Percentiles rank a stretch among this genome's conserved stretches.
Evolutionary conservation across 2,888 invertebrate species (phyloP).

Genomic region (Cheilosia impressa): DNA sequence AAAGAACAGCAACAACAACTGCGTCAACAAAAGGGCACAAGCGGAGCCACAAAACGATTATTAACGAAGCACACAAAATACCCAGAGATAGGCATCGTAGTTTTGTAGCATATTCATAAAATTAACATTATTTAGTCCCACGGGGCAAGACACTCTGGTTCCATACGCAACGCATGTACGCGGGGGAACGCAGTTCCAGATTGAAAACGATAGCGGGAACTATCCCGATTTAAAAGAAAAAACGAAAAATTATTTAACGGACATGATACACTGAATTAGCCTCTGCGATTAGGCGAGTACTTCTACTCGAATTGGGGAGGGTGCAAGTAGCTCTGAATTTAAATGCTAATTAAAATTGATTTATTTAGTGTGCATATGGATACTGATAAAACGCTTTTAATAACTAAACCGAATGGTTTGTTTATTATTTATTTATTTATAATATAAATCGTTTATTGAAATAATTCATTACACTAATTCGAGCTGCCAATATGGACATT

Average conservation of each 20-base stretch:
- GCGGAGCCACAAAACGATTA: slow-evolving; percentile 63
- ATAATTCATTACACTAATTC: no score
- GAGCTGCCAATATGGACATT: no score
- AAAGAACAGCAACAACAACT: slow-evolving; percentile 19
- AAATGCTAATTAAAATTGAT: background rate
- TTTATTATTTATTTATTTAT: background rate
- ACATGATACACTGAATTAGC: background rate
- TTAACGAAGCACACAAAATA: slow-evolving; percentile 72
- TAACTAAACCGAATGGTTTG: background rate
- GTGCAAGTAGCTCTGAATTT: background rate
- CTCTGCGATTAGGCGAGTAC: background rate
- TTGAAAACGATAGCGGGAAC: slow-evolving; percentile 46
- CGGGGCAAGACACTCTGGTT: slow-evolving; percentile 52
- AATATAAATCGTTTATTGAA: no score
- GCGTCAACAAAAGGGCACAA: slow-evolving; percentile 42
- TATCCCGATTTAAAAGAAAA: slow-evolving; percentile 50
- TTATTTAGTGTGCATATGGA: background rate
- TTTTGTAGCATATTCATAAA: slow-evolving; percentile 69
- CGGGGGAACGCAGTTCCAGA: slow-evolving; percentile 55
- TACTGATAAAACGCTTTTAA: background rate
- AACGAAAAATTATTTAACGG: slow-evolving; percentile 30
- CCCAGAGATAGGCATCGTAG: slow-evolving; percentile 65
- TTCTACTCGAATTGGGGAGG: background rate
- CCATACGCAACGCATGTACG: slow-evolving; percentile 9
- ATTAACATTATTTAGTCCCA: slow-evolving; percentile 71